Evolutionary conservation across 1,140 invertebrate species (phyloP), one percentile per base, ranked within the genome.

Genomic region (Diachasma alloeum): DNA sequence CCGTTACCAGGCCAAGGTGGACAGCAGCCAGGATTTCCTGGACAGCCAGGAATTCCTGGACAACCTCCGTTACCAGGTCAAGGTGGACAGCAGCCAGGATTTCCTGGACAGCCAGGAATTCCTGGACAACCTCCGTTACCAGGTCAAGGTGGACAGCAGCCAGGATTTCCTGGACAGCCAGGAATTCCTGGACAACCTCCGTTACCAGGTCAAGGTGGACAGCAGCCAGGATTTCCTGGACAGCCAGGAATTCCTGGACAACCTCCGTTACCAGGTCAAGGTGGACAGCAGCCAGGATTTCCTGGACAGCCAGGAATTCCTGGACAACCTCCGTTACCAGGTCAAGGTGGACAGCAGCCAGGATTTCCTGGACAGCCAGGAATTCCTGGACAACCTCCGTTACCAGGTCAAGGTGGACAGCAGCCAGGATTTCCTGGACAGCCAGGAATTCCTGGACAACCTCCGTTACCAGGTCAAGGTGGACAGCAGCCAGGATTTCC

Each of bases 1-100:
- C 81, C 86, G 0, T 82, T 31, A 8, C 78, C 76, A 13, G 88
- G 59, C 15, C 24, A 39, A 15, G 59, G 79, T 26, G 79, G 72
- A 42, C 39, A 42, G 39, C 39, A 42, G 39, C 39, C 39, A 42
- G 39, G 48, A 17, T 17, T 53, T n/a, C 48, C 15, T n/a, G 48
- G 17, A 53, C 73, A 36, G 10, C 59, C 59, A 31, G 73, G 59
- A 56, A 37, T 56, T 42, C 79, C 78, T 22, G 81, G 74, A 75
- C 81, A 77, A 71, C 79, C 17, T 37, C 46, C 17, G 53, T 10
- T 4, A 3, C 56, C 56, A 4, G 56, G 56, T 10, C 46, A 63
- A 26, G 8, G 17, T 19, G 24, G 24, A 26, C 24, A 66, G 15
- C 15, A 19, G n/a, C 69, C 79, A 13, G 74, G 70, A 56, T 48